These are phyloP conservation scores for Acanthisitta chloris DNA, from an alignment of 2,113 vertebrate species.

Conservation along the genomic window DNA sequence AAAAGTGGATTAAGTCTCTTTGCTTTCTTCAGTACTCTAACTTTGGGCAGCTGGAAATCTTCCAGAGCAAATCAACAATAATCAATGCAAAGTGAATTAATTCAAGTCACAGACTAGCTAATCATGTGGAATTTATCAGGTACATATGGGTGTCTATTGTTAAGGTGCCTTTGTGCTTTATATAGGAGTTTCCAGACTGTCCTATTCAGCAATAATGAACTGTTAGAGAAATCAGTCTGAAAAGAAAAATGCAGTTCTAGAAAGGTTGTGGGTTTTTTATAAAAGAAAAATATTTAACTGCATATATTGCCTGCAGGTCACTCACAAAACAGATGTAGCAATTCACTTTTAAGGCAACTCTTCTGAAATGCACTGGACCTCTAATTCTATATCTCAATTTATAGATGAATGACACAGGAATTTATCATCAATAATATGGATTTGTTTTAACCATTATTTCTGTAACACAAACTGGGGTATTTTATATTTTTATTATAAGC, in stretches of 20 bases:
- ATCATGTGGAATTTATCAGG: background rate
- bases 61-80: background rate
- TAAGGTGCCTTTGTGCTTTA: background rate
- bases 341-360: background rate
- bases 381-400: background rate
- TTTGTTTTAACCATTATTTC: background rate
- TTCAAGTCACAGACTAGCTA: background rate
- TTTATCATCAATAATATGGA: background rate
- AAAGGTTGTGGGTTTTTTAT: accelerated
- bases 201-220: background rate
- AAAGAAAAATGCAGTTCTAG: background rate
- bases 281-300: background rate
- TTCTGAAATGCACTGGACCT: background rate
- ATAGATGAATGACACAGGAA: background rate
- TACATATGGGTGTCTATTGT: background rate
- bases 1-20: background rate
- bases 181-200: background rate
- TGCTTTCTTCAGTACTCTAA: background rate
- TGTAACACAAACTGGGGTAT: background rate
- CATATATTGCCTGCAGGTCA: background rate
- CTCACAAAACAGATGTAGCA: background rate
- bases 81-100: background rate
- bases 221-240: background rate
- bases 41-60: background rate
- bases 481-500: background rate